These are phyloP conservation scores for Lanistes nyassanus DNA, from an alignment of 1,140 invertebrate species.

Conservation along the genomic window DNA sequence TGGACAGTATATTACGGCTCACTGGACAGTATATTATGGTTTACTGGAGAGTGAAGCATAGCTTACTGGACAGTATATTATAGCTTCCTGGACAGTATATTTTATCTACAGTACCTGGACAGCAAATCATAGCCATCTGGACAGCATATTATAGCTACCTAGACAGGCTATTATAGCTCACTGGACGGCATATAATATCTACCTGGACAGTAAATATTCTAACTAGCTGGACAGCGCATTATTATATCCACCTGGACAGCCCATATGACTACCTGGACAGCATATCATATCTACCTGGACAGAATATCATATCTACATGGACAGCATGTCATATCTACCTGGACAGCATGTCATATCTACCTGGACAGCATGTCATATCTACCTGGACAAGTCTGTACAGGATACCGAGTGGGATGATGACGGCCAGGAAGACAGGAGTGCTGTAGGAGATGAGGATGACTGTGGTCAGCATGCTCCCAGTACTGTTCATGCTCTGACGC, in stretches of 20 bases:
- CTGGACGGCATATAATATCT: not conserved
- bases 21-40: no score
- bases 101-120: no score
- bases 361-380: not conserved
- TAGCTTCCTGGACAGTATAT: no score
- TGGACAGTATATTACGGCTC: no score
- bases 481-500: slow-evolving; percentile 43
- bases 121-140: no score
- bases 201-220: not conserved
- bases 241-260: not conserved
- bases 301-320: not conserved
- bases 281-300: not conserved
- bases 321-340: not conserved
- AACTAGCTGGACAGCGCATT: no score
- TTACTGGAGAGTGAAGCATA: no score
- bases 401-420: slow-evolving; percentile 85
- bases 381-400: slow-evolving; percentile 88
- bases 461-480: slow-evolving; percentile 15
- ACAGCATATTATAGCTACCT: no score
- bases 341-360: not conserved
- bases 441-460: slow-evolving; percentile 76
- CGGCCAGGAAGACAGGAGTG: slow-evolving; percentile 84
- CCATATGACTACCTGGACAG: not conserved
- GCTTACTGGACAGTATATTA: no score
- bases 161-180: not conserved